Conservation (phyloP, 37 sponge, comb jelly and placozoan species). For the Cladorhizidae sp. region DNA sequence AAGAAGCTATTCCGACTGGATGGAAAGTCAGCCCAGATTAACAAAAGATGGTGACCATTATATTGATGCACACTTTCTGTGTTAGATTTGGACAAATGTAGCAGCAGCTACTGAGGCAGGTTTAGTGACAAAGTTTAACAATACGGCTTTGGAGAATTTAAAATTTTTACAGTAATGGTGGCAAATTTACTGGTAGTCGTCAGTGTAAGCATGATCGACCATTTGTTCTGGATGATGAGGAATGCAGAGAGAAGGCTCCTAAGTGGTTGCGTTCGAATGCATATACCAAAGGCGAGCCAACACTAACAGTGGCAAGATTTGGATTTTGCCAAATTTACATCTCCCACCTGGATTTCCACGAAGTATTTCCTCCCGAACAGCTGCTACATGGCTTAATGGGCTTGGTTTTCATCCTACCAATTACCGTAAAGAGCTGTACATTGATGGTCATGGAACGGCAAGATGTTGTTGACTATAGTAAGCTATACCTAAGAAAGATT, state of each 20-base stretch:
- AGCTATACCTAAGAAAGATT: conserved; percentile 20
- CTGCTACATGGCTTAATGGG: conserved; percentile 23
- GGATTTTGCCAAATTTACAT: background rate
- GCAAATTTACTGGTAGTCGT: background rate
- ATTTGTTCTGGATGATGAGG: conserved; percentile 23
- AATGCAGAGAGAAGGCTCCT: conserved; percentile 15
- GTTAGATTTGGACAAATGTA: background rate
- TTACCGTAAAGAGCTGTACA: conserved; percentile 11
- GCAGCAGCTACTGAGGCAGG: background rate
- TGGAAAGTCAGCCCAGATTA: background rate
- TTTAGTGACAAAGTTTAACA: background rate
- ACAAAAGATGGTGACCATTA: background rate
- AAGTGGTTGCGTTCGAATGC: conserved; percentile 23
- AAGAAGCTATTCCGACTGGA: too few relatives aligned
- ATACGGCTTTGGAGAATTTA: background rate
- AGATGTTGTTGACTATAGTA: conserved; percentile 32
- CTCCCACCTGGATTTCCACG: too few relatives aligned
- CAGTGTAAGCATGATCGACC: background rate
- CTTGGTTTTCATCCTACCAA: conserved; percentile 15
- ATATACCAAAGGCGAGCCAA: conserved; percentile 16
- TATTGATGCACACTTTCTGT: background rate
- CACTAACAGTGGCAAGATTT: conserved; percentile 36
- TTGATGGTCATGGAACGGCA: conserved; percentile 48
- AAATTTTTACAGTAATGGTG: background rate
- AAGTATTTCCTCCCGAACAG: background rate